Percentiles rank a stretch among this genome's conserved stretches.
phyloP scores from a whole-genome alignment of 2,888 invertebrate species.

The Folsomia candida region DNA sequence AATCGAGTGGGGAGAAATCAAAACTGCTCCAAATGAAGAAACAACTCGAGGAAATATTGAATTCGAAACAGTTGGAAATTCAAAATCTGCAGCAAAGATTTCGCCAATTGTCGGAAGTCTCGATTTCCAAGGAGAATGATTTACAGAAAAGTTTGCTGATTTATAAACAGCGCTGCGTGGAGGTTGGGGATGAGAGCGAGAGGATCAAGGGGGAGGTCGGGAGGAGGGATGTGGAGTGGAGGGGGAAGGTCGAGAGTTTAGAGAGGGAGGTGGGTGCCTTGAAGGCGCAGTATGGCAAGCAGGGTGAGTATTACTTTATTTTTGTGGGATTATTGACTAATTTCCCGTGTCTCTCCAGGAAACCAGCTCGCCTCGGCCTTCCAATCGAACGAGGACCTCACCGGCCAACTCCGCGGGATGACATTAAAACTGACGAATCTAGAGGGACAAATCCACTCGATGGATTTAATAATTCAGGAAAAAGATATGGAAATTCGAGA shows the following conservation, averaged over 20 bases:
- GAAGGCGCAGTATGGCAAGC: slow-evolving; percentile 50
- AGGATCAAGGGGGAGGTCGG: slow-evolving; percentile 28
- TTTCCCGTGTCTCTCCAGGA: too few relatives aligned
- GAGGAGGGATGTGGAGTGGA: slow-evolving; percentile 3
- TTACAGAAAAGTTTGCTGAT: slow-evolving; percentile 64
- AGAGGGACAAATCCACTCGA: slow-evolving; percentile 34
- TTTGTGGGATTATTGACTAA: too few relatives aligned
- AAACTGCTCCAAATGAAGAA: slow-evolving; percentile 60
- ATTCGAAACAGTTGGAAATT: slow-evolving; percentile 61
- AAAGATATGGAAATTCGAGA: slow-evolving; percentile 28
- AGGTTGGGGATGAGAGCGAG: slow-evolving; percentile 37
- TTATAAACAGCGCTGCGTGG: slow-evolving; percentile 39
- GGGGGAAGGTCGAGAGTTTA: slow-evolving; percentile 40
- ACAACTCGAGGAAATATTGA: slow-evolving; percentile 62
- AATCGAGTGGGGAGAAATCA: slow-evolving; percentile 67
- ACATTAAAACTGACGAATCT: too few relatives aligned
- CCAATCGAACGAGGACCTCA: slow-evolving; percentile 42
- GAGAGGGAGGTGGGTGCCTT: slow-evolving; percentile 52
- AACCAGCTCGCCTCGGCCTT: slow-evolving; percentile 54
- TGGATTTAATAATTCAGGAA: slow-evolving; percentile 26
- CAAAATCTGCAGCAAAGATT: slow-evolving; percentile 63
- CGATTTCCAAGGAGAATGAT: slow-evolving; percentile 62
- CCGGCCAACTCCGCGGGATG: slow-evolving; percentile 40
- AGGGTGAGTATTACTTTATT: too few relatives aligned
- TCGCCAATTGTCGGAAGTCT: slow-evolving; percentile 62